Evolutionary conservation across 1,140 invertebrate species (phyloP), one percentile per base, ranked within the genome.

Genomic region (Philotrypesis tridentata): DNA sequence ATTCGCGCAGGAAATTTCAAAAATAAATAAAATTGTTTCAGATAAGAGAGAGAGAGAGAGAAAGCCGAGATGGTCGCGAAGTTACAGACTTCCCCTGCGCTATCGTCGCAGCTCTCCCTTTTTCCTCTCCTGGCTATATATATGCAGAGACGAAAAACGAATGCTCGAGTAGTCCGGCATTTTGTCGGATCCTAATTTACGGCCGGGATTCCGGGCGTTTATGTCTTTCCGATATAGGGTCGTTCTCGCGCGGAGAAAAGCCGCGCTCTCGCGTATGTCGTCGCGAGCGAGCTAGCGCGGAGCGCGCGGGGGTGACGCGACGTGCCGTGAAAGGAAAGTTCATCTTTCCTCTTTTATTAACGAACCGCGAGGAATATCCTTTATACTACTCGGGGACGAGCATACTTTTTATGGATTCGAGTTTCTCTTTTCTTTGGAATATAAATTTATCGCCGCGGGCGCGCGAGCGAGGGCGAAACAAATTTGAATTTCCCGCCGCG

Each of bases 181-280:
- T 90, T 89, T 88, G 87, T 88, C 87, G 89, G 84, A 92, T 92
- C 91, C 90, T 92, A 92, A 92, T 92, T 92, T 92, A 92, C 89
- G 89, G 86, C 85, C 76, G 60, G 91, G 91, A 92, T 91, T 91
- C 87, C 88, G 87, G 86, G 85, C 89, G 89, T 91, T 92, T 92
- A 92, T 90, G 91, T 88, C 90, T 92, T 92, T 92, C 90, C 91
- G 89, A 92, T 92, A 87, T 88, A 89, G 88, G 86, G 88, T 91
- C 88, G 89, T 90, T 90, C 88, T 87, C 86, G 86, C 85, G 84
- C 33, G 33, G 33, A 37, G 89, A 88, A 89, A 88, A 89, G 83
- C 85, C 83, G 84, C 80, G 83, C 84, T 84, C 84, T 86, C 84
- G 84, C 86, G 86, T 87, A 86, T 85, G 84, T 84, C 84, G 84